phyloP scores from a whole-genome alignment of 2,888 invertebrate species.

The Epirrhoe alternata region DNA sequence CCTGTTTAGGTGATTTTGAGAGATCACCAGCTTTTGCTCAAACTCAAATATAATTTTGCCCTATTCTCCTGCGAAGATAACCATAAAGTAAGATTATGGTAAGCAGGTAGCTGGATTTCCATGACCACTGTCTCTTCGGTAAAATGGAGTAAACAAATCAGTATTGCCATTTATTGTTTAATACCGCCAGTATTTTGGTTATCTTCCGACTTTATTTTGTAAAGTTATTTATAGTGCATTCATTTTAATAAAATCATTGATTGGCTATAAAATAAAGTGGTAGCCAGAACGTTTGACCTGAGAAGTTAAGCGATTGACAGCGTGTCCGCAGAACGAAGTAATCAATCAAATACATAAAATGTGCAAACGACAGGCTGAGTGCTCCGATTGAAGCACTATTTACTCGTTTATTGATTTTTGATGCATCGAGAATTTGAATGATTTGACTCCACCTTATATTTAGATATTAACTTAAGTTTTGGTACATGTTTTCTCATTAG shows the following conservation, averaged over 20 bases:
- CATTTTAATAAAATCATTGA: not conserved
- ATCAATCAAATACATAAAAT: constrained; percentile 1
- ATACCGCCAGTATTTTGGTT: too few relatives aligned
- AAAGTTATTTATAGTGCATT: too few relatives aligned
- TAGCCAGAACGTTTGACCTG: not conserved
- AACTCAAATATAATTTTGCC: too few relatives aligned
- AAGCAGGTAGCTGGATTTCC: too few relatives aligned
- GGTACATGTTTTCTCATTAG: not conserved
- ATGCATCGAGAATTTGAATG: not conserved
- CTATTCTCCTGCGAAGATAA: too few relatives aligned
- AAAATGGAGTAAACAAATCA: too few relatives aligned
- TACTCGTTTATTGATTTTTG: not conserved
- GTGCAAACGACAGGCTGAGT: not conserved
- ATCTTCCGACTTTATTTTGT: too few relatives aligned
- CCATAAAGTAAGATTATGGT: too few relatives aligned
- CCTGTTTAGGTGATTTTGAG: too few relatives aligned
- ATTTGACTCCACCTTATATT: not conserved
- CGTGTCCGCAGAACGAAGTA: not conserved
- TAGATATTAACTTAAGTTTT: not conserved
- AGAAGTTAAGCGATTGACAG: not conserved
- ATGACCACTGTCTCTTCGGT: too few relatives aligned
- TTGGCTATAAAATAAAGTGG: not conserved
- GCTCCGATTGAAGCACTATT: not conserved
- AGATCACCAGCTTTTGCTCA: too few relatives aligned
- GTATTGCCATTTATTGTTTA: too few relatives aligned